Evolutionary conservation across 1,140 invertebrate genomes (phyloP), one percentile per base, ranked within the genome.

Genomic region (Cydia pomonella): DNA sequence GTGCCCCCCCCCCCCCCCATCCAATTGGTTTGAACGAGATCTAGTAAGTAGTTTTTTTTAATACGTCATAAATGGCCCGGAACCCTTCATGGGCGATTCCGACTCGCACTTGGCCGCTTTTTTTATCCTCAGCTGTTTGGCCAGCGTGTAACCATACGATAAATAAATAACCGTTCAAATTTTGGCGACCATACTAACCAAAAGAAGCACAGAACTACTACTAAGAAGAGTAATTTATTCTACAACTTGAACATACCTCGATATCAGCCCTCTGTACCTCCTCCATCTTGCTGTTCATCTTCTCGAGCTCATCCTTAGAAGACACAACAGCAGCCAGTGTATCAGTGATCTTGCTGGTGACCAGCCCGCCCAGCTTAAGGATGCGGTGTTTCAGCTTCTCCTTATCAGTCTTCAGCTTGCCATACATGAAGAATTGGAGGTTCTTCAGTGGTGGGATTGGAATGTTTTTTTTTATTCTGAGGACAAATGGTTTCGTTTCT

Each of bases 271-370:
- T 94, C 90, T 89, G 97, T 1, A 96, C 96, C 74, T 96, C 93
- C 75, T 93, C 85, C 82, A 98, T 97, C 75, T 94, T 94, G 72
- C 86, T 94, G 6, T 86, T 93, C 91, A 95, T 95, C 82, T 96
- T 97, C 16, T 96, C 94, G 0, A 98, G 88, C 84, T 97, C 96
- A 69, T 93, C 93, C 85, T 94, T 88, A 13, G 94, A 96, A 4
- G 97, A 96, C 80, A 99, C 96, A 29, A 97, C 95, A 23, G 97
- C 97, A 53, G 96, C 95, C 0, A 96, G 83, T 41, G 95, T 95
- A 74, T 95, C 93, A 18, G 94, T 92, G 25, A 97, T 92, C 88
- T 96, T 96, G 6, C 91, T 93, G 0, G 94, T 92, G 3, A 97
- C 94, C 76, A 94, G 95, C 9, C 97, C 98, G 5, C 98, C 98